phyloP scores from a whole-genome alignment of 2,113 vertebrate species.

The Amphiprion ocellaris region DNA sequence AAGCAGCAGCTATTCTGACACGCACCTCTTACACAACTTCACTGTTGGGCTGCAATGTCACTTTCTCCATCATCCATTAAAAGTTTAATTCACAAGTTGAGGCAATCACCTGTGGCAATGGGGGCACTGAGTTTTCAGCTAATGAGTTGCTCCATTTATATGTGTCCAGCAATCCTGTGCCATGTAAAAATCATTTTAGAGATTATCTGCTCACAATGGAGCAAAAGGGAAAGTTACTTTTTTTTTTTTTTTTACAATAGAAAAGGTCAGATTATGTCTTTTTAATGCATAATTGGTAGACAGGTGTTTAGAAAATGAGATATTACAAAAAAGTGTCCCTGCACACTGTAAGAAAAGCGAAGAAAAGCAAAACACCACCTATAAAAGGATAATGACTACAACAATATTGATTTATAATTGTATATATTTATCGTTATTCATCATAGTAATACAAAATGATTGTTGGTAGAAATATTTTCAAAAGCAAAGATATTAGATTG shows the following conservation, averaged over 20 bases:
- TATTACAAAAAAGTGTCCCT: too few species aligned
- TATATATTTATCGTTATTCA: too few species aligned
- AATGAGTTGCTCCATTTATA: constrained; percentile 12
- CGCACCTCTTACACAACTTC: not conserved
- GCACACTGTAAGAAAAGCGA: too few species aligned
- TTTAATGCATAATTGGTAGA: not conserved
- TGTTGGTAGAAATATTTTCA: too few species aligned
- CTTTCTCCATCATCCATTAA: constrained; percentile 1
- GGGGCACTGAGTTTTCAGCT: not conserved
- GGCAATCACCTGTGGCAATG: not conserved
- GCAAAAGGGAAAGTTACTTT: not conserved
- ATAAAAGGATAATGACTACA: too few species aligned
- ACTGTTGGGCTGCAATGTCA: not conserved
- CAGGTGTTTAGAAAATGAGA: not conserved
- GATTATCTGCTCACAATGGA: not conserved
- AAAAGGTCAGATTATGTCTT: not conserved
- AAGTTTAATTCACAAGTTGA: constrained; percentile 18
- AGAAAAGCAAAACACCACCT: too few species aligned
- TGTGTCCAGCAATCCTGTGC: not conserved
- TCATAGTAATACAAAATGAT: too few species aligned
- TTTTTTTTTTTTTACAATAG: not conserved
- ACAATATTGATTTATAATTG: too few species aligned
- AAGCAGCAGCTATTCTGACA: constrained; percentile 5
- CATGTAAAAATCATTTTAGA: constrained; percentile 36
- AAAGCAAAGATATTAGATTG: too few species aligned